These are phyloP conservation scores for Brenthis hecate DNA, from an alignment of 2,888 invertebrate genomes.

Conservation along the genomic window DNA sequence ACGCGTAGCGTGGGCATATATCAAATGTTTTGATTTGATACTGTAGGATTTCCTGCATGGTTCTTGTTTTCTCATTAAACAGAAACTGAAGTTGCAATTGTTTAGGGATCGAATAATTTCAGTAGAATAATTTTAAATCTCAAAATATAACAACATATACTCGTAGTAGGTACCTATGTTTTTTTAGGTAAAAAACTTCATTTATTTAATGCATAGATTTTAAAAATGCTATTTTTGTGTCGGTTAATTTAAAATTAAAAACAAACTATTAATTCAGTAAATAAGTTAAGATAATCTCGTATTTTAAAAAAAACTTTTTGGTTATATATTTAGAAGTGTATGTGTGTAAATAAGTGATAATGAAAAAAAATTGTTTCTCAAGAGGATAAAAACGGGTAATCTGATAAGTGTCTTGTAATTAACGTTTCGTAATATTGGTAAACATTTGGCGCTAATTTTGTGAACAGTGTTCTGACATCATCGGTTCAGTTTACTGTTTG, in stretches of 20 bases:
- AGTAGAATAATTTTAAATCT: not conserved
- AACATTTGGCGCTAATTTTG: conserved; percentile 61
- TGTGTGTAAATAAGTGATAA: not conserved
- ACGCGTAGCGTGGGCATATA: conserved; percentile 62
- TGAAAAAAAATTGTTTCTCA: conserved; percentile 5
- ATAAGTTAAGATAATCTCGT: too few species aligned
- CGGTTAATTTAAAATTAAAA: too few species aligned
- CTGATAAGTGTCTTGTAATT: conserved; percentile 30
- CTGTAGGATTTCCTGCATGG: conserved; percentile 18
- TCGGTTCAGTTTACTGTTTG: conserved; percentile 60
- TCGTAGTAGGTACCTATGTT: too few species aligned
- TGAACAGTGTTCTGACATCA: conserved; percentile 67
- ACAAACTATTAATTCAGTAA: too few species aligned
- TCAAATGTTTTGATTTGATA: conserved; percentile 61
- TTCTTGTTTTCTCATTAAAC: conserved; percentile 28
- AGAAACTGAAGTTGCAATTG: not conserved
- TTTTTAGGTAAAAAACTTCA: too few species aligned
- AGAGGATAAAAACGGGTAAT: conserved; percentile 16
- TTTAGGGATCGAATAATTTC: not conserved
- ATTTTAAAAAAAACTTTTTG: too few species aligned
- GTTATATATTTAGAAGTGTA: not conserved
- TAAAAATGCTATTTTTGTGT: too few species aligned
- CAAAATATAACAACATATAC: too few species aligned
- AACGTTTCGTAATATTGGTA: conserved; percentile 38
- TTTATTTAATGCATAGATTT: too few species aligned